phyloP scores from a whole-genome alignment of 2,797 vertebrate genomes.

The Dermochelys coriacea region DNA sequence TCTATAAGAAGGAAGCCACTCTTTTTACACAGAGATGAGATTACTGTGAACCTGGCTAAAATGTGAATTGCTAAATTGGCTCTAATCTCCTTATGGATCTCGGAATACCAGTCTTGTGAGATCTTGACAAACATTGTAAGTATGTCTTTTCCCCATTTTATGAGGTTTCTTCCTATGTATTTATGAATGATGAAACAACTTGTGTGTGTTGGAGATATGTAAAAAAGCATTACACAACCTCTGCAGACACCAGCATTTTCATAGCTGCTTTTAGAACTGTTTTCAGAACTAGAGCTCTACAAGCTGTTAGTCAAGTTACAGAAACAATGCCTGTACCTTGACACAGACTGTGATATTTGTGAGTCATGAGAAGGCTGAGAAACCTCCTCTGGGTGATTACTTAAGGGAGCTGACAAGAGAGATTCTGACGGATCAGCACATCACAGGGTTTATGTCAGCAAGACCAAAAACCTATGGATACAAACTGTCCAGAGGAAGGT shows the following conservation, averaged over 20 bases:
- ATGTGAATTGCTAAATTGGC: not conserved
- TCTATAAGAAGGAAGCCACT: not conserved
- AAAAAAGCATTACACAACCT: not conserved
- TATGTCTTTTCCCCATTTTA: not conserved
- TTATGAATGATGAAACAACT: not conserved
- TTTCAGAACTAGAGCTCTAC: not conserved
- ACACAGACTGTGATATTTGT: not conserved
- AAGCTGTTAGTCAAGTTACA: not conserved
- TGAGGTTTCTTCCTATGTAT: not conserved
- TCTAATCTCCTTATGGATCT: not conserved
- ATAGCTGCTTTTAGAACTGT: not conserved
- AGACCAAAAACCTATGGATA: not conserved
- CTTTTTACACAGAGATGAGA: not conserved
- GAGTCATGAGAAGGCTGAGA: not conserved
- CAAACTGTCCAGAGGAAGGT: not conserved
- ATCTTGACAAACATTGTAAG: not conserved
- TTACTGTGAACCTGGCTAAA: not conserved
- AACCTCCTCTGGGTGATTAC: not conserved
- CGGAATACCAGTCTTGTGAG: not conserved
- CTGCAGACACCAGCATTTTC: not conserved
- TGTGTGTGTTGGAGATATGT: not conserved
- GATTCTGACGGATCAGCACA: not conserved
- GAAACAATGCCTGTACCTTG: not conserved
- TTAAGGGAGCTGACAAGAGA: not conserved
- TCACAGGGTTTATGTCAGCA: not conserved